Evolutionary conservation across 2,797 vertebrate genomes (phyloP), one percentile per base, ranked within the genome.

Genomic region (Xenopus petersii): DNA sequence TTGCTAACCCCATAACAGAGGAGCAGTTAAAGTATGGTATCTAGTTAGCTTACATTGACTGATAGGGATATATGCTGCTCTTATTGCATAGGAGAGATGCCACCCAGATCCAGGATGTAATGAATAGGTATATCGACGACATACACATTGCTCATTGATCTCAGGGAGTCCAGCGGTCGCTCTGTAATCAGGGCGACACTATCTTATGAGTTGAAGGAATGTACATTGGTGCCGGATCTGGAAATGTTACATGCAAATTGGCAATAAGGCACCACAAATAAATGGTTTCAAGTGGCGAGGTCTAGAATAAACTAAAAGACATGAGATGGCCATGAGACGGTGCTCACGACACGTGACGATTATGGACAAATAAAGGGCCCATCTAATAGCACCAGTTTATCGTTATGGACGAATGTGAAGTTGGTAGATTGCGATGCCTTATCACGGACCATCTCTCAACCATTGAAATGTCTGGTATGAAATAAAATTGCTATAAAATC

Each of bases 221-320:
- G 30, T 51, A 48, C 12, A 47, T 48, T 42, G 71, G 67, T 69
- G 76, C 76, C 76, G 11, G 11, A 3, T 64, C 7, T 47, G 62
- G 36, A 47, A 60, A 56, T 47, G 54, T 65, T 60, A 51, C 55
- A 66, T 54, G 17, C 55, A 48, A 16, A 48, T 63, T 77, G 70
- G 70, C 75, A 73, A 65, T 79, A 79, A 79, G 71, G 76, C 71
- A 79, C 60, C 76, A 17, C 56, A 51, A 33, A 64, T 16, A 60
- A 66, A 30, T 12, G 3, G 10, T 51, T 12, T 46, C 26, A 30
- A 30, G 26, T 30, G 26, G 26, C 24, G 17, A 15, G 49, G 66
- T 51, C 49, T 17, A 30, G 36, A 42, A 42, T 42, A 42, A 42
- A 42, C 5, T 42, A 12, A 13, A 55, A 3, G 16, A 67, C 10